These are phyloP conservation scores for Mallotus villosus DNA, from an alignment of 2,797 vertebrate species.

Conservation along the genomic window DNA sequence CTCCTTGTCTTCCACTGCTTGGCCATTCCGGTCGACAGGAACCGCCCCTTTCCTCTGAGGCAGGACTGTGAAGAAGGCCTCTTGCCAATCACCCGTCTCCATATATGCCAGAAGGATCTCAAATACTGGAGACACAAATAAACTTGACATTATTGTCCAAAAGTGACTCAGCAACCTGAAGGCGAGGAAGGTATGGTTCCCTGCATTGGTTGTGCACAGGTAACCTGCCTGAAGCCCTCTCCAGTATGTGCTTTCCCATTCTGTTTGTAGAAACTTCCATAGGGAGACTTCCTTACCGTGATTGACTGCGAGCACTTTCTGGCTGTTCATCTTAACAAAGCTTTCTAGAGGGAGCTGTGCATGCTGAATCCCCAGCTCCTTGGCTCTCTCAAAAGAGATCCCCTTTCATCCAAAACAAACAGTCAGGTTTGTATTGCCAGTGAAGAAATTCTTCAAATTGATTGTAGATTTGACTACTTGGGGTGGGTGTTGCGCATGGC, in stretches of 20 bases:
- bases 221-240: neutral
- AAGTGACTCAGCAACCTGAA: no score
- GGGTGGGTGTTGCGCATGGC: neutral
- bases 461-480: no score
- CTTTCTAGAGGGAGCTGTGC: slow-evolving; percentile 91
- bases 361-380: slow-evolving; percentile 85
- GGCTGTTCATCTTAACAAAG: slow-evolving; percentile 97
- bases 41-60: slow-evolving; percentile 91
- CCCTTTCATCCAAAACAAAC: slow-evolving; percentile 67
- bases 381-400: slow-evolving; percentile 84
- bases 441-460: no score
- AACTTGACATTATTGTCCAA: no score
- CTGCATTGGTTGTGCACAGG: neutral
- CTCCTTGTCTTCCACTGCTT: slow-evolving; percentile 20
- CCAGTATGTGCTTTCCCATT: neutral
- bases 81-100: slow-evolving; percentile 90
- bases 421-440: neutral
- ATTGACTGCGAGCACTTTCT: slow-evolving; percentile 94
- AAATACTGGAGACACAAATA: slow-evolving; percentile 79
- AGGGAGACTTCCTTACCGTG: slow-evolving; percentile 79
- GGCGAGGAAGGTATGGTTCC: no score
- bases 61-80: slow-evolving; percentile 93
- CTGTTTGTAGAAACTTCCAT: neutral
- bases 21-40: slow-evolving; percentile 69
- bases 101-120: slow-evolving; percentile 93